Conservation (phyloP, 2,888 invertebrate species). For the Lepas anatifera region DNA sequence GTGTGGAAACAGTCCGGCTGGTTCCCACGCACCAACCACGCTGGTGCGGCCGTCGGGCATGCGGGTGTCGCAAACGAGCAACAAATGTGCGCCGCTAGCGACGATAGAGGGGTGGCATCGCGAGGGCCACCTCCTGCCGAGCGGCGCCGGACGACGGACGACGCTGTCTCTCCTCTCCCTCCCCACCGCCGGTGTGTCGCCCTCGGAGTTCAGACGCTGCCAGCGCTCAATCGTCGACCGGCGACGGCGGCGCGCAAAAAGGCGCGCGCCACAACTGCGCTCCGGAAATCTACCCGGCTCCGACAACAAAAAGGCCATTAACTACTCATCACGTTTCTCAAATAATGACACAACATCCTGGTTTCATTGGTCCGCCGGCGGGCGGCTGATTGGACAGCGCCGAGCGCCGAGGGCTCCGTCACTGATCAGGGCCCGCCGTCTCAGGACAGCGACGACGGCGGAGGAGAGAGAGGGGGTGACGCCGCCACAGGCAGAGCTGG, state of each 20-base stretch:
- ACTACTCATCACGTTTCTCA: constrained; percentile 6
- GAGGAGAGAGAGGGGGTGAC: neutral
- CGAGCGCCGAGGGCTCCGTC: neutral
- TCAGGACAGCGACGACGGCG: neutral
- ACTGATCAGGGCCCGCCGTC: neutral
- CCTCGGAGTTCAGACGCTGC: too few species aligned
- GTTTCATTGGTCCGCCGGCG: constrained; percentile 1
- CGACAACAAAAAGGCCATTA: constrained; percentile 9
- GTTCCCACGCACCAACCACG: too few species aligned
- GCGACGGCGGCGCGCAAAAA: neutral
- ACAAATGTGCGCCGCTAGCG: too few species aligned
- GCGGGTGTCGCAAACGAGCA: too few species aligned
- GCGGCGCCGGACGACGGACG: neutral
- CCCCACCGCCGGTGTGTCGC: neutral
- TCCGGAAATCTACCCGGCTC: neutral
- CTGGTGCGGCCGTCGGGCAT: too few species aligned
- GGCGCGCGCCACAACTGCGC: too few species aligned
- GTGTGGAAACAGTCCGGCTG: too few species aligned
- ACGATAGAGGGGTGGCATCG: too few species aligned
- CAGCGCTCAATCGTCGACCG: neutral
- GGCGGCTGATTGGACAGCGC: neutral
- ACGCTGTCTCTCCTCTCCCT: neutral
- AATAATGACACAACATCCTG: constrained; percentile 11
- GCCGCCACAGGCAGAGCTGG: neutral
- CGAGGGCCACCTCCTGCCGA: too few species aligned